Evolutionary conservation across 2,113 vertebrate species (phyloP).

Genomic region (Macrotis lagotis): DNA sequence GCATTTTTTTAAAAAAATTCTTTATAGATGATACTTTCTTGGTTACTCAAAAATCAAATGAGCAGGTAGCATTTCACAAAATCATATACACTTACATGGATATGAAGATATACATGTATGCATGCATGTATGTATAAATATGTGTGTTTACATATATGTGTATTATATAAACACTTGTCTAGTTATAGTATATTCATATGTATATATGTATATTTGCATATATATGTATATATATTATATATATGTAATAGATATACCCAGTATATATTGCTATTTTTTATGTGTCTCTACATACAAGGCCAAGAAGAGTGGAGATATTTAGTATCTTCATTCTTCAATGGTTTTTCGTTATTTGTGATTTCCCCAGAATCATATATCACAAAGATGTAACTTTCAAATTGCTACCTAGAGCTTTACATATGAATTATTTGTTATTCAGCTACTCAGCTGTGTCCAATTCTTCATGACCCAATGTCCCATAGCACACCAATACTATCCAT

Average conservation of each 20-base stretch:
- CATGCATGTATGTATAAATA: too few species aligned
- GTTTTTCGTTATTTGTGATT: background rate
- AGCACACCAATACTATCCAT: background rate
- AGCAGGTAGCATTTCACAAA: background rate
- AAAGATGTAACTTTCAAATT: background rate
- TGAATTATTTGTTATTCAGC: background rate
- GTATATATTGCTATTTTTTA: too few species aligned
- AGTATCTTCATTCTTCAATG: background rate
- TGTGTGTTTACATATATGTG: too few species aligned
- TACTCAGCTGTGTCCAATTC: background rate
- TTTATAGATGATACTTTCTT: background rate
- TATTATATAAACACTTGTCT: too few species aligned
- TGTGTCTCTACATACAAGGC: too few species aligned
- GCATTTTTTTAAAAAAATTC: too few species aligned
- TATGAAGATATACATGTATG: background rate
- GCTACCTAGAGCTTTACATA: background rate
- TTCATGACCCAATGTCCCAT: background rate
- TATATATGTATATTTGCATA: too few species aligned
- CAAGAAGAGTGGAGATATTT: background rate
- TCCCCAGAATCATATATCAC: background rate
- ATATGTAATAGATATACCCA: too few species aligned
- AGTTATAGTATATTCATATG: too few species aligned
- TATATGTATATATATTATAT: too few species aligned
- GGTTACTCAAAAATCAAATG: background rate
- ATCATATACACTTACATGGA: background rate